These are phyloP conservation scores for Lipophrys pholis DNA, from an alignment of 2,113 vertebrate species.

Conservation along the genomic window DNA sequence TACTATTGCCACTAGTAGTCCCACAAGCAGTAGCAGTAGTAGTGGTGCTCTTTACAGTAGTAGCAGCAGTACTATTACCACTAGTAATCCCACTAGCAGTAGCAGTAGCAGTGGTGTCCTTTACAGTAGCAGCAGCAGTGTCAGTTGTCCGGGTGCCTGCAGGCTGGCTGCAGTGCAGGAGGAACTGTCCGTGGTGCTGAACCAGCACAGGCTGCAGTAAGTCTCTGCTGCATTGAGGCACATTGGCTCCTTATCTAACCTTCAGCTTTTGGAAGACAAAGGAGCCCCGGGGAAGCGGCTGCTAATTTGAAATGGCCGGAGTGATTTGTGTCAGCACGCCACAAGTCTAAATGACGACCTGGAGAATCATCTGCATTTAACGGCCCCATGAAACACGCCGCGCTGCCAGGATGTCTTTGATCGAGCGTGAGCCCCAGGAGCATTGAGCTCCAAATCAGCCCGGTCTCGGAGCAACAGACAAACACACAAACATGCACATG, in stretches of 20 bases:
- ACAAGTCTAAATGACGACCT: conserved; percentile 26
- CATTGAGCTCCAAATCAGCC: conserved; percentile 13
- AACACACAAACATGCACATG: conserved; percentile 30
- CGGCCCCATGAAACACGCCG: not conserved
- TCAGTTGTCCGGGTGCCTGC: not conserved
- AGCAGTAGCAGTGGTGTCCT: not conserved
- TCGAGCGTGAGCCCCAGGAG: conserved; percentile 26
- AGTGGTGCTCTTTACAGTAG: too few relatives aligned
- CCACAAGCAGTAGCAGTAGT: too few relatives aligned
- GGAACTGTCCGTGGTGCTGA: conserved; percentile 72
- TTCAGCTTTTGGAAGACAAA: conserved; percentile 34
- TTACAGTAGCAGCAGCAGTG: not conserved
- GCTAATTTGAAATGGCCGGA: conserved; percentile 35
- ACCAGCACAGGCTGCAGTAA: conserved; percentile 32
- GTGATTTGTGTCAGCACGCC: conserved; percentile 46
- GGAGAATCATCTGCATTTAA: conserved; percentile 45
- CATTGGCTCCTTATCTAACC: conserved; percentile 30
- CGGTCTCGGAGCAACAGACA: conserved; percentile 44
- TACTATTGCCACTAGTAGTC: too few relatives aligned
- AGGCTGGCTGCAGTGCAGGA: not conserved
- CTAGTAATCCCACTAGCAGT: not conserved
- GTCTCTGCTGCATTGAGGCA: not conserved
- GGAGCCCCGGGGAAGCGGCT: conserved; percentile 1
- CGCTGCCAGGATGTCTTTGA: conserved; percentile 36
- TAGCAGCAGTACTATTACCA: too few relatives aligned